Evolutionary conservation across 35 echinoderm and acorn worm species (phyloP).

Genomic region (Acanthaster planci): DNA sequence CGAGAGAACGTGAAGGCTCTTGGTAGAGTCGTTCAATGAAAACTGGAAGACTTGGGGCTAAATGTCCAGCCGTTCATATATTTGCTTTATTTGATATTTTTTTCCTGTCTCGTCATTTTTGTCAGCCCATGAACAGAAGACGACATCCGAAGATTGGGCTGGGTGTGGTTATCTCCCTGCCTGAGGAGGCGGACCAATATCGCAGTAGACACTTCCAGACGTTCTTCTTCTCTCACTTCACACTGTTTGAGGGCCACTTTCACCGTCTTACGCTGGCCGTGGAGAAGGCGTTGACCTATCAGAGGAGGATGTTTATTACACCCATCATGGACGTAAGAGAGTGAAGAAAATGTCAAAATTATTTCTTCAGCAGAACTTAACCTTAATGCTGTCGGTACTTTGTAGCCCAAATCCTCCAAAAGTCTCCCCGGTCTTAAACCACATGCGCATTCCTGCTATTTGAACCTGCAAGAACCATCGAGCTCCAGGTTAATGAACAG

Average conservation of each 20-base stretch:
- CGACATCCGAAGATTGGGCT: constrained; percentile 89
- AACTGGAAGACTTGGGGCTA: too few species aligned
- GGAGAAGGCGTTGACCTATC: constrained; percentile 67
- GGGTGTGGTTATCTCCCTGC: constrained; percentile 68
- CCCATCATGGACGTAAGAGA: constrained; percentile 77
- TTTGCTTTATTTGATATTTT: too few species aligned
- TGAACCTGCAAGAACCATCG: too few species aligned
- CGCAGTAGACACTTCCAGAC: constrained; percentile 65
- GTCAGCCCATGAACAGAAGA: constrained; percentile 60
- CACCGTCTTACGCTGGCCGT: constrained; percentile 49
- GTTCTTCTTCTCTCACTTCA: constrained; percentile 99
- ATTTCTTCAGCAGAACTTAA: too few species aligned
- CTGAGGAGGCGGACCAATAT: constrained; percentile 41
- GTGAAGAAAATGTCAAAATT: not conserved
- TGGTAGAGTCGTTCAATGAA: too few species aligned
- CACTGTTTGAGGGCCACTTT: constrained; percentile 88
- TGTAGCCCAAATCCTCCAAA: too few species aligned
- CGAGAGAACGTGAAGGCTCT: too few species aligned
- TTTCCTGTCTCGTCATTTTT: not conserved
- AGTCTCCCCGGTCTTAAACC: too few species aligned
- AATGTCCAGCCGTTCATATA: too few species aligned
- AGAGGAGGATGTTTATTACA: constrained; percentile 61
- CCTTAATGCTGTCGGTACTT: too few species aligned
- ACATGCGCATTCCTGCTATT: too few species aligned
- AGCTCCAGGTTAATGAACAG: too few species aligned